phyloP scores from a whole-genome alignment of 2,888 invertebrate genomes.

The Gari tellinella region DNA sequence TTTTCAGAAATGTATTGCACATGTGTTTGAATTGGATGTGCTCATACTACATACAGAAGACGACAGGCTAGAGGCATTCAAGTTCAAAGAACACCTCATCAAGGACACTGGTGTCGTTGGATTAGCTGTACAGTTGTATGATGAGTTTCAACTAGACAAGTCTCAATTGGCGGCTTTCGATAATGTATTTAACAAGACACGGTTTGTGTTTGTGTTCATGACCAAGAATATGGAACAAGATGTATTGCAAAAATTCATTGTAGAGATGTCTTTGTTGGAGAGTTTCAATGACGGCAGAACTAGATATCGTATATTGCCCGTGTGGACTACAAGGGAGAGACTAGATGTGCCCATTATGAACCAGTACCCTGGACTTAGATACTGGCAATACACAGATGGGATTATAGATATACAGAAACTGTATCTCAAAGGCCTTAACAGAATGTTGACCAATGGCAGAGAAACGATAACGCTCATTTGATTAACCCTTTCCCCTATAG shows the following conservation, averaged over 20 bases:
- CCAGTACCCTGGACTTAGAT: conserved; percentile 3
- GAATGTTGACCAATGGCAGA: neutral
- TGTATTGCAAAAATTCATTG: neutral
- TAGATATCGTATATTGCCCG: conserved; percentile 11
- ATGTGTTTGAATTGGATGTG: conserved; percentile 5
- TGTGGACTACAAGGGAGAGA: conserved; percentile 8
- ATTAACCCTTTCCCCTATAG: too few species aligned
- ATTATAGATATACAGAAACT: neutral
- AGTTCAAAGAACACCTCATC: neutral
- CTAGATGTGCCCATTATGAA: conserved; percentile 1
- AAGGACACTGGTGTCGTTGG: neutral
- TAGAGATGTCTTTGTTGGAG: conserved; percentile 11
- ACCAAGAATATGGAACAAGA: neutral
- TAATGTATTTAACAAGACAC: neutral
- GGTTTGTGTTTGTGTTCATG: conserved; percentile 12
- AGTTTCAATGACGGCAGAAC: neutral
- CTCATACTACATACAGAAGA: conserved; percentile 8
- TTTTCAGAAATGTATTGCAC: too few species aligned
- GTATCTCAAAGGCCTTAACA: neutral
- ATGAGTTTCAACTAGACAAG: neutral
- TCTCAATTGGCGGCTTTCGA: neutral
- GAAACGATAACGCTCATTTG: too few species aligned
- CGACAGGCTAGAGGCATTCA: neutral
- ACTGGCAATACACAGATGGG: conserved; percentile 2
- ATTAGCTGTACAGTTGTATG: neutral